phyloP scores from a whole-genome alignment of 2,113 vertebrate genomes.

The Eclectus roratus region DNA sequence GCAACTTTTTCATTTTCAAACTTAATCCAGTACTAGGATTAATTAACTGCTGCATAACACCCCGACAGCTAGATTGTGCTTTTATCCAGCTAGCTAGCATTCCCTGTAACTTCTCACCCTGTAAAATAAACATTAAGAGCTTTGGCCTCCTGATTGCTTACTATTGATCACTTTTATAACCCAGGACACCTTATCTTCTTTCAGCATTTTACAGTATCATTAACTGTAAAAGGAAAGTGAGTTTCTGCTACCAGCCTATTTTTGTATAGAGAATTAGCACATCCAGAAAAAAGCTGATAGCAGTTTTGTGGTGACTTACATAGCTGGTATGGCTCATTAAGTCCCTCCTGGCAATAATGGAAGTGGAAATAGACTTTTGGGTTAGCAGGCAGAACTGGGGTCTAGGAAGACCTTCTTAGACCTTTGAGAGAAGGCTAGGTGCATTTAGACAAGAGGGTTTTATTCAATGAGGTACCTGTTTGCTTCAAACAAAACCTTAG shows the following conservation, averaged over 20 bases:
- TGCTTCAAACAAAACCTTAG: not conserved
- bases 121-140: constrained; percentile 61
- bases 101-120: constrained; percentile 30
- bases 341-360: not conserved
- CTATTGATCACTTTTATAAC: constrained; percentile 63
- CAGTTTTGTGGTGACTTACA: not conserved
- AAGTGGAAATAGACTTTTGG: not conserved
- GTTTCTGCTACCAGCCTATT: not conserved
- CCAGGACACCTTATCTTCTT: constrained; percentile 33
- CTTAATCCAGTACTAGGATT: constrained; percentile 55
- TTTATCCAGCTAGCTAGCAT: constrained; percentile 36
- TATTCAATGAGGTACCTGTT: not conserved
- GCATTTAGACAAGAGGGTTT: not conserved
- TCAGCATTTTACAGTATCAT: constrained; percentile 42
- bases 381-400: not conserved
- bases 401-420: not conserved
- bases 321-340: not conserved
- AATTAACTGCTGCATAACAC: constrained; percentile 54
- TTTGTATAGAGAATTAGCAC: not conserved
- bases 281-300: not conserved
- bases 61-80: constrained; percentile 29
- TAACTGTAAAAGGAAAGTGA: constrained; percentile 19
- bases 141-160: constrained; percentile 50
- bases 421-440: not conserved
- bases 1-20: constrained; percentile 65